A percentile compares a stretch with the other conserved stretches of the same genome.
Conservation (phyloP, 2,113 vertebrate species). For the Callionymus lyra region DNA sequence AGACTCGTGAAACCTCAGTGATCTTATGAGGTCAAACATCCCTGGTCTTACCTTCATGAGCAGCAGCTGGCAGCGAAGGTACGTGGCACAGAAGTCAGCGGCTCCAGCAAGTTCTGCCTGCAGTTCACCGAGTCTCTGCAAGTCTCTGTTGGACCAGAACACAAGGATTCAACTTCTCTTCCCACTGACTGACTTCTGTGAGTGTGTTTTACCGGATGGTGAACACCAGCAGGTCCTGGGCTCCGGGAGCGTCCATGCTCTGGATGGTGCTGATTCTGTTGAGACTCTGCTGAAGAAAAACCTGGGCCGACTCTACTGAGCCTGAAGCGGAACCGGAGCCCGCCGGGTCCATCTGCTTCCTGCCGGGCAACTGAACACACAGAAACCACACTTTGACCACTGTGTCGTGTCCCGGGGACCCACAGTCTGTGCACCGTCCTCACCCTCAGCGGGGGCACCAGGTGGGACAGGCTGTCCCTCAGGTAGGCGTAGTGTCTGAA, state of each 20-base stretch:
- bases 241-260: constrained; percentile 80
- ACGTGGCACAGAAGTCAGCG: constrained; percentile 91
- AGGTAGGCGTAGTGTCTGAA: constrained; percentile 95
- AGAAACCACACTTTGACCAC: no score
- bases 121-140: constrained; percentile 87
- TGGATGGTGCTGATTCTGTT: constrained; percentile 82
- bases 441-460: constrained; percentile 86
- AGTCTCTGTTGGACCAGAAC: constrained; percentile 66
- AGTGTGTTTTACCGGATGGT: constrained; percentile 76
- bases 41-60: constrained; percentile 77
- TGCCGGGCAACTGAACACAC: constrained; percentile 75
- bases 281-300: constrained; percentile 89
- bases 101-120: constrained; percentile 88
- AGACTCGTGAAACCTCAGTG: no score
- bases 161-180: neutral
- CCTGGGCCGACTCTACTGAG: constrained; percentile 82
- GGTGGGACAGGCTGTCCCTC: constrained; percentile 91
- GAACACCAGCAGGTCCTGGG: constrained; percentile 86
- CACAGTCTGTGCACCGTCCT: constrained; percentile 15
- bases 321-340: constrained; percentile 56
- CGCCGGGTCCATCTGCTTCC: constrained; percentile 70
- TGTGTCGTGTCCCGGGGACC: no score
- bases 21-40: no score
- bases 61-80: constrained; percentile 88
- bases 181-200: neutral